Conservation (phyloP, 2,797 vertebrate species). For the Buphagus erythrorhynchus region DNA sequence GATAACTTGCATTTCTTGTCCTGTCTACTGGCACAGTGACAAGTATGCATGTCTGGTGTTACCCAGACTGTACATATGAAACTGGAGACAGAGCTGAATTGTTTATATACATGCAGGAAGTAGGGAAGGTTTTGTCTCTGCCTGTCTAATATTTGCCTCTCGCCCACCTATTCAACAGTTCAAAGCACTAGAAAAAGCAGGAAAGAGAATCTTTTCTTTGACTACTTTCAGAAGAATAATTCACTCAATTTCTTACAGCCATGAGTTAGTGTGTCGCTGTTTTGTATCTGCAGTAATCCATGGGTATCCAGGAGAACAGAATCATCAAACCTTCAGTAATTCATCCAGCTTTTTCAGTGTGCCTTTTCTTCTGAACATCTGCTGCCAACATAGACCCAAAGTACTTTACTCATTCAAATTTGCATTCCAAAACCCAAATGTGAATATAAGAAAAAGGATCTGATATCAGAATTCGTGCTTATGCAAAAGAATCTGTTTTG, state of each 20-base stretch:
- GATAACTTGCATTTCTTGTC: slow-evolving; percentile 1
- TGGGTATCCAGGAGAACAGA: neutral
- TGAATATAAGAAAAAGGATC: neutral
- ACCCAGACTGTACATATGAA: neutral
- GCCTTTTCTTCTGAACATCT: slow-evolving; percentile 23
- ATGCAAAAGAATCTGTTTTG: neutral
- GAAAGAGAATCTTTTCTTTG: neutral
- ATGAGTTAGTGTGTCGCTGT: neutral
- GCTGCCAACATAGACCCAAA: neutral
- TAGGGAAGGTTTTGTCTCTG: neutral
- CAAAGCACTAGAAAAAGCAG: neutral
- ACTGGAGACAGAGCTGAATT: slow-evolving; percentile 1
- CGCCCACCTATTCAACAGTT: neutral
- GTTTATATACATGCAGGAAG: slow-evolving; percentile 17
- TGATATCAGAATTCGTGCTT: neutral
- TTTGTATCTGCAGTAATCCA: neutral
- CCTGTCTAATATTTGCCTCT: neutral
- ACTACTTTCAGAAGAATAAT: neutral
- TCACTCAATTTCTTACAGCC: neutral
- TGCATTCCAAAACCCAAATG: slow-evolving; percentile 25
- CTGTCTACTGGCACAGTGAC: neutral
- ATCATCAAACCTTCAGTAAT: neutral
- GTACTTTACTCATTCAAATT: neutral
- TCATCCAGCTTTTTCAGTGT: neutral
- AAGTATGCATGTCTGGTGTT: neutral